phyloP scores from a whole-genome alignment of 2,113 vertebrate genomes.

The Cottus gobio region DNA sequence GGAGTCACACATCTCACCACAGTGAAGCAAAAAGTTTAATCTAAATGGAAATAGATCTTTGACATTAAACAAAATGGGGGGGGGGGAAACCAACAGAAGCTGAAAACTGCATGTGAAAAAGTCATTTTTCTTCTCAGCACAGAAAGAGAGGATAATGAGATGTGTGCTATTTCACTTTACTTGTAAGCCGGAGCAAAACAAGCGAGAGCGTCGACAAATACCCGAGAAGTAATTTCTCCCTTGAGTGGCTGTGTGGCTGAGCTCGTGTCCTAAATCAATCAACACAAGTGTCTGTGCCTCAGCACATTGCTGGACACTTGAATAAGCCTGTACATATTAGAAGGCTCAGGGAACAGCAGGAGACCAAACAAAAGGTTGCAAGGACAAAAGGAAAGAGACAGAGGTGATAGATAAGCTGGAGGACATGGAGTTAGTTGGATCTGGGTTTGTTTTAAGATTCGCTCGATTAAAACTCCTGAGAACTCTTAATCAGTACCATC shows the following conservation, averaged over 20 bases:
- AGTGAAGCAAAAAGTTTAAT: constrained; percentile 50
- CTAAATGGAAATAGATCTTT: constrained; percentile 69
- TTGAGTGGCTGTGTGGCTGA: constrained; percentile 26
- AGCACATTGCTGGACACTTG: constrained; percentile 2
- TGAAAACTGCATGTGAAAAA: constrained; percentile 20
- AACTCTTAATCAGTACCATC: constrained; percentile 23
- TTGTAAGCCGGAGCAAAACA: constrained; percentile 50
- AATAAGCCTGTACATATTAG: constrained; percentile 19
- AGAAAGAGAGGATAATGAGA: constrained; percentile 51
- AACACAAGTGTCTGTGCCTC: constrained; percentile 14
- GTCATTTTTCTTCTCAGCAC: constrained; percentile 9
- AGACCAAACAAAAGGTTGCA: constrained; percentile 9
- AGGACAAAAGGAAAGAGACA: constrained; percentile 16
- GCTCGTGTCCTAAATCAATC: constrained; percentile 35
- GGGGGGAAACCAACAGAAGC: constrained; percentile 12
- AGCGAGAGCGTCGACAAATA: constrained; percentile 36
- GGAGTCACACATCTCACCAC: constrained; percentile 4
- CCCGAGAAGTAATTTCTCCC: constrained; percentile 41
- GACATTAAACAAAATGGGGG: constrained; percentile 51
- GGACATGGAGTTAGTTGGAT: constrained; percentile 5
- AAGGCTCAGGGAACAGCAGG: constrained; percentile 1
- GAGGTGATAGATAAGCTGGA: constrained; percentile 27
- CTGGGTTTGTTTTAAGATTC: constrained; percentile 50
- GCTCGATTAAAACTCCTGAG: constrained; percentile 34
- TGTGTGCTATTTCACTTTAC: constrained; percentile 33